Evolutionary conservation across 2,888 invertebrate genomes (phyloP), one percentile per base, ranked within the genome.

Genomic region (Leptinotarsa tumamoca): DNA sequence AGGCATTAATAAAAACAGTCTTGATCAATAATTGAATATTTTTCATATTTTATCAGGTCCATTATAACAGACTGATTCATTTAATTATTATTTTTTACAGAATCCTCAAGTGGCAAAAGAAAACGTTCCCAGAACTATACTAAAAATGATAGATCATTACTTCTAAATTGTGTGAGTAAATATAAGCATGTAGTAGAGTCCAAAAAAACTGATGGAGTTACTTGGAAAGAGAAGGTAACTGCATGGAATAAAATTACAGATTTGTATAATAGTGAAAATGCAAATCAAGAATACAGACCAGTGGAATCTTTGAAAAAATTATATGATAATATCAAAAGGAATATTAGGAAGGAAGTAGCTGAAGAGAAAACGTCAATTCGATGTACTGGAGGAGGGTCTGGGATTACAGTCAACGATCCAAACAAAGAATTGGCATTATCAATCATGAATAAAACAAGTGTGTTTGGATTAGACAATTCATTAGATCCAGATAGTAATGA

Each of bases 401-500:
- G 52, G 52, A 52, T 52, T 52, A 3, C 13, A n/a, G 52, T 52
- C 52, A 52, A 52, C 13, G 17, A 52, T 52, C 52, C 52, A 52
- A 52, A 52, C 52, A 52, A 52, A 52, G 17, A 52, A 52, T 52
- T 52, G 52, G 52, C 52, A 17, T 52, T 52, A 52, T 52, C 52
- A 52, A 52, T 52, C 52, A 52, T 52, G 52, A 52, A 52, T 52
- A 52, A 52, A 52, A 52, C 52, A 52, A 52, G 52, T 52, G 52
- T 52, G 13, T 52, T 52, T 52, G 52, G 52, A 52, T 52, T 52
- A 52, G 52, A 52, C 52, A 52, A 52, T 52, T 14, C 52, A 52
- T 52, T 52, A 52, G n/a, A 52, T 52, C 52, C 52, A 15, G 52
- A 52, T 52, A 52, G 52, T 52, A 52, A 52, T 52, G 52, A 52